A percentile compares a stretch with the other conserved stretches of the same genome.
These are phyloP conservation scores for Chrysopilus asiliformis DNA, from an alignment of 2,888 invertebrate species.

Conservation along the genomic window DNA sequence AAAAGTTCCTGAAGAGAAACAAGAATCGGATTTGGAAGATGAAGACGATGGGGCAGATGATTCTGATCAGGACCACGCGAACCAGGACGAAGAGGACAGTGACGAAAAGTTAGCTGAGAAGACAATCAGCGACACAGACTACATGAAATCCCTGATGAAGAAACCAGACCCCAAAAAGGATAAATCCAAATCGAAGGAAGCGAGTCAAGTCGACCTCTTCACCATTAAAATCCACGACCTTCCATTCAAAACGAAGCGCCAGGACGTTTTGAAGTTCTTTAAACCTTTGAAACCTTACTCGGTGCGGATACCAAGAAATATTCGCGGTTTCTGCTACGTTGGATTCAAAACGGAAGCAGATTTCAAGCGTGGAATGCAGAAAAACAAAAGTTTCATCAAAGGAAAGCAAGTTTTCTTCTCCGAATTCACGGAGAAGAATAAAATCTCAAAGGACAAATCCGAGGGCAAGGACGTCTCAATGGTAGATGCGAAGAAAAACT, in stretches of 20 bases:
- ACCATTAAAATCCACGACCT: constrained; percentile 65
- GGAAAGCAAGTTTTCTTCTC: constrained; percentile 49
- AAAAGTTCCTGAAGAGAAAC: neutral
- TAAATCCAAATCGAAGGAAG: constrained; percentile 26
- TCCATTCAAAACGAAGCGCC: constrained; percentile 66
- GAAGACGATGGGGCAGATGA: constrained; percentile 17
- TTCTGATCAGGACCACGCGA: constrained; percentile 31
- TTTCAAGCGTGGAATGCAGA: constrained; percentile 62
- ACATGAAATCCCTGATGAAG: constrained; percentile 53
- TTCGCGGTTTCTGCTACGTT: constrained; percentile 80
- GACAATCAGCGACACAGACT: constrained; percentile 67
- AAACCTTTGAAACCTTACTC: constrained; percentile 65
- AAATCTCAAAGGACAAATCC: constrained; percentile 28
- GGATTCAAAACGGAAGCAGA: constrained; percentile 75
- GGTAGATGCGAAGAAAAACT: constrained; percentile 16
- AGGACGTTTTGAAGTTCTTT: constrained; percentile 74
- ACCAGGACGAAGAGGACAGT: constrained; percentile 28
- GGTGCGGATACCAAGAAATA: constrained; percentile 61
- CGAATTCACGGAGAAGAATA: constrained; percentile 38
- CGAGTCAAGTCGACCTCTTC: constrained; percentile 38
- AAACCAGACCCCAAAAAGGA: constrained; percentile 11
- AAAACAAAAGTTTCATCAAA: constrained; percentile 72
- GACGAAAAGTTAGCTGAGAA: constrained; percentile 48
- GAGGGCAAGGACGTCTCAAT: constrained; percentile 17
- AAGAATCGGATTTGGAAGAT: constrained; percentile 14